Evolutionary conservation across 2,113 vertebrate species (phyloP).

Genomic region (Callionymus lyra): DNA sequence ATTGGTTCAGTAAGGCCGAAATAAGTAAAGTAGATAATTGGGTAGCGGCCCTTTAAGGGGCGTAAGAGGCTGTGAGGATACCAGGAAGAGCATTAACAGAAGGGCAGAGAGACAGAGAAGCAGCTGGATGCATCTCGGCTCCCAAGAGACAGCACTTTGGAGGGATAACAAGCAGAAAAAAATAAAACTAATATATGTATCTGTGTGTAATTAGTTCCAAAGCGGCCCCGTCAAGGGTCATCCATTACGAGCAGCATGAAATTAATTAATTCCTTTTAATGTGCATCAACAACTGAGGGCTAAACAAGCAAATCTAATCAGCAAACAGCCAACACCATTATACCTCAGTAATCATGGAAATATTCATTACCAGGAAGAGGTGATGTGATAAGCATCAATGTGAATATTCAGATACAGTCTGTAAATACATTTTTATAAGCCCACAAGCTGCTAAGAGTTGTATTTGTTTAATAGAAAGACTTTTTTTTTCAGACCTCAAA

Average conservation of each 20-base stretch:
- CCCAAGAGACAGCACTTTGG: conserved; percentile 51
- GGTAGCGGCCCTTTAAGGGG: too few relatives aligned
- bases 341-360: conserved; percentile 52
- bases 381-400: conserved; percentile 40
- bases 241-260: conserved; percentile 59
- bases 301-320: conserved; percentile 61
- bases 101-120: conserved; percentile 39
- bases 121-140: conserved; percentile 58
- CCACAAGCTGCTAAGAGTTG: conserved; percentile 28
- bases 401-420: conserved; percentile 7
- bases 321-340: conserved; percentile 51
- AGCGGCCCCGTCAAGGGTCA: conserved; percentile 58
- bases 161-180: conserved; percentile 46
- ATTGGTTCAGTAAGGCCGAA: too few relatives aligned
- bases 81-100: conserved; percentile 34
- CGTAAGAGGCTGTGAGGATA: too few relatives aligned
- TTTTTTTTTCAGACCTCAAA: conserved; percentile 22
- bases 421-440: conserved; percentile 35
- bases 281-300: conserved; percentile 47
- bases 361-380: conserved; percentile 48
- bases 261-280: conserved; percentile 64
- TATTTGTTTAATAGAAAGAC: conserved; percentile 9
- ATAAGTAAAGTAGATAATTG: too few relatives aligned
- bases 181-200: conserved; percentile 48
- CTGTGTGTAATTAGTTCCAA: conserved; percentile 64